Percentiles rank a stretch among this genome's conserved stretches.
Conservation (phyloP, 2,113 vertebrate species). For the Sterna hirundo region DNA sequence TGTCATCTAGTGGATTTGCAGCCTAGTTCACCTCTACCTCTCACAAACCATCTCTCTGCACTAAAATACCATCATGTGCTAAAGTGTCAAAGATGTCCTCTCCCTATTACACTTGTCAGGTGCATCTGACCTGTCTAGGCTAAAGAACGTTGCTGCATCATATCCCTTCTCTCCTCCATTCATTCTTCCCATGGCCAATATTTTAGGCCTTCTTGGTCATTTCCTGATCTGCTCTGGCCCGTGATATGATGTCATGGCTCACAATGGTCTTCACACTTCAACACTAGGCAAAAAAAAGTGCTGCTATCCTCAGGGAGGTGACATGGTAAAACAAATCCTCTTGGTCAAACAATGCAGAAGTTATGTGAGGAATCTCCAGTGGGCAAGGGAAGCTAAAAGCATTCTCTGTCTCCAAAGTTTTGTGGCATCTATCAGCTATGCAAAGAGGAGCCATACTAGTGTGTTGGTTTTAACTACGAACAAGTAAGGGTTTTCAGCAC, state of each 20-base stretch:
- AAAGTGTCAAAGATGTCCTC: conserved; percentile 33
- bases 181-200: background rate
- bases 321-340: conserved; percentile 50
- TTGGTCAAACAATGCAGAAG: background rate
- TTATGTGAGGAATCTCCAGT: conserved; percentile 57
- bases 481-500: background rate
- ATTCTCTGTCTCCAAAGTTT: background rate
- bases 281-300: background rate
- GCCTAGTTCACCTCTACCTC: conserved; percentile 11
- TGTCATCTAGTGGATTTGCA: background rate
- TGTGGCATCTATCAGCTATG: background rate
- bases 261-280: conserved; percentile 17
- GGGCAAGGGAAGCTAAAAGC: background rate
- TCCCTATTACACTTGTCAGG: conserved; percentile 11
- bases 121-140: conserved; percentile 9
- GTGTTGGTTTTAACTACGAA: background rate
- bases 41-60: background rate
- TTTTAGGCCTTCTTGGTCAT: background rate
- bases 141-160: background rate
- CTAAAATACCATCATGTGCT: conserved; percentile 30
- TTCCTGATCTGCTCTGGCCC: background rate
- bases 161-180: conserved; percentile 24
- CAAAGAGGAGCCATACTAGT: background rate
- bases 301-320: conserved; percentile 42
- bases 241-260: conserved; percentile 50